phyloP scores from a whole-genome alignment of 2,797 vertebrate genomes.

The Gadopsis marmoratus region DNA sequence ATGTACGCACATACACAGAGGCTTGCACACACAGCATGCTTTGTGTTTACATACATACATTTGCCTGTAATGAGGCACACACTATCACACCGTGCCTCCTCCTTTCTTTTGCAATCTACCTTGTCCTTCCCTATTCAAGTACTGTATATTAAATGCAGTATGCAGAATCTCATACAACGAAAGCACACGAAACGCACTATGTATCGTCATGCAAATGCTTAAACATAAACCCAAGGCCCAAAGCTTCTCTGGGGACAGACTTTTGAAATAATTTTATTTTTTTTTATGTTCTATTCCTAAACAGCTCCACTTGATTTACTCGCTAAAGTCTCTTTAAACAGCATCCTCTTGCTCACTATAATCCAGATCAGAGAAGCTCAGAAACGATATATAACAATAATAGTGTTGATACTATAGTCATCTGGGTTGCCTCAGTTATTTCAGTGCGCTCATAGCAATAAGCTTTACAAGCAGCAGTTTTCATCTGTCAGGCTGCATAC shows the following conservation, averaged over 20 bases:
- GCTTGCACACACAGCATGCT: neutral
- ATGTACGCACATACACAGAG: neutral
- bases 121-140: conserved; percentile 10
- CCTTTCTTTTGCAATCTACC: neutral
- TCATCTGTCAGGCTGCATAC: neutral
- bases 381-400: neutral
- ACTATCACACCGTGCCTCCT: neutral
- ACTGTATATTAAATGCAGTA: neutral
- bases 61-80: conserved; percentile 29
- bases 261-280: no score
- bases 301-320: neutral
- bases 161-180: neutral
- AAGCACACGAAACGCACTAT: neutral
- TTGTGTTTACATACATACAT: conserved; percentile 6
- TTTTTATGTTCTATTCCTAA: neutral
- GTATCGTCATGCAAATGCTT: neutral
- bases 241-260: neutral
- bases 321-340: neutral
- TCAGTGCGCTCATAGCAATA: neutral
- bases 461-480: neutral
- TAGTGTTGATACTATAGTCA: neutral
- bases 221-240: neutral
- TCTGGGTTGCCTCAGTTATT: conserved; percentile 8
- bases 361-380: conserved; percentile 9
- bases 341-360: neutral